These are phyloP conservation scores for Shargacucullia verbasci DNA, from an alignment of 2,888 invertebrate species.

Conservation along the genomic window DNA sequence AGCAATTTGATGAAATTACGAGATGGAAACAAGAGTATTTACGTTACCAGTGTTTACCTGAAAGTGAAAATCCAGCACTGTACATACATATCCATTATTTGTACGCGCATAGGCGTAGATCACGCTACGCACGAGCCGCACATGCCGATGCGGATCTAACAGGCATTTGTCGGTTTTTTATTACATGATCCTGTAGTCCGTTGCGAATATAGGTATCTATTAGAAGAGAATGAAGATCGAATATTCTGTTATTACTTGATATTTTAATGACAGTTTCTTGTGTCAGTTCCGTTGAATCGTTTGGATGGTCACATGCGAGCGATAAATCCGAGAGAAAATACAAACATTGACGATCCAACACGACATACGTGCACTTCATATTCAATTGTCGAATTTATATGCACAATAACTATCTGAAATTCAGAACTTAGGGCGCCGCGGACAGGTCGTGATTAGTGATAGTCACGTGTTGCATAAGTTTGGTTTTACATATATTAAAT, in stretches of 20 bases:
- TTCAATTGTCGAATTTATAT: constrained; percentile 51
- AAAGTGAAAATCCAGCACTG: constrained; percentile 82
- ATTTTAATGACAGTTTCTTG: constrained; percentile 84
- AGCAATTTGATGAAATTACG: constrained; percentile 14
- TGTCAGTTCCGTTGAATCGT: constrained; percentile 85
- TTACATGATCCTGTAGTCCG: constrained; percentile 60
- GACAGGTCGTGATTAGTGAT: constrained; percentile 41
- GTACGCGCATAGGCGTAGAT: constrained; percentile 57
- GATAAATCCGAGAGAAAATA: constrained; percentile 74
- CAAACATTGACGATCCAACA: constrained; percentile 68
- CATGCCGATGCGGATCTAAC: constrained; percentile 59
- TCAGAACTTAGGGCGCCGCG: constrained; percentile 40
- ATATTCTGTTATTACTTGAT: constrained; percentile 78
- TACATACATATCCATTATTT: constrained; percentile 66
- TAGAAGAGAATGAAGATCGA: constrained; percentile 68
- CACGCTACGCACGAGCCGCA: constrained; percentile 68
- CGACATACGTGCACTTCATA: constrained; percentile 61
- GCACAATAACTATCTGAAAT: constrained; percentile 55
- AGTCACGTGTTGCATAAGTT: constrained; percentile 47
- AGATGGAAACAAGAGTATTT: constrained; percentile 38
- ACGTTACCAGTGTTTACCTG: constrained; percentile 64
- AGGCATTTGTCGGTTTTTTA: constrained; percentile 60
- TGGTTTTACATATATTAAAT: constrained; percentile 40
- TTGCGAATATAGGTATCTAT: constrained; percentile 64
- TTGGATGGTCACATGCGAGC: constrained; percentile 84